phyloP scores from a whole-genome alignment of 2,797 vertebrate species.

The Podargus strigoides region DNA sequence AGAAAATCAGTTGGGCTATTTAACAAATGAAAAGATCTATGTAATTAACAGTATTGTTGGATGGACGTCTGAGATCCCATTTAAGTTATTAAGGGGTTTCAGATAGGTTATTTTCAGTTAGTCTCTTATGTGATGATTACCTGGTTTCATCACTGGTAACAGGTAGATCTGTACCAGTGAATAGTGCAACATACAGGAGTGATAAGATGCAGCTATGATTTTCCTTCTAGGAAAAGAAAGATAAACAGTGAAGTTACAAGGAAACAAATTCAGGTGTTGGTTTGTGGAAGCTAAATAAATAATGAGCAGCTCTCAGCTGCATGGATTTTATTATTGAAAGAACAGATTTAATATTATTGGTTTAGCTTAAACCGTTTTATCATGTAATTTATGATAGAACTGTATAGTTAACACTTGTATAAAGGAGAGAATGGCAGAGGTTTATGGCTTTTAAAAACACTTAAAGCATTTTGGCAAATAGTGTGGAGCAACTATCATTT shows the following conservation, averaged over 20 bases:
- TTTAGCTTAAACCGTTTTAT: not conserved
- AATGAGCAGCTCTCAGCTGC: not conserved
- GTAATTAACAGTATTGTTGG: not conserved
- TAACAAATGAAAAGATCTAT: not conserved
- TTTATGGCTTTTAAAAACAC: not conserved
- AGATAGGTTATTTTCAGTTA: not conserved
- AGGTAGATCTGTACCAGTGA: not conserved
- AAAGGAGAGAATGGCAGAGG: not conserved
- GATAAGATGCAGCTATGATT: not conserved
- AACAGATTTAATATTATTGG: not conserved
- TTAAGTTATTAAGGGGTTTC: not conserved
- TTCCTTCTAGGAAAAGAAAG: not conserved
- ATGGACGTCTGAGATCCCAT: not conserved
- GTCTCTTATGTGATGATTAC: not conserved
- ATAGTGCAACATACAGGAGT: not conserved
- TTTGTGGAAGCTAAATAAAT: constrained; percentile 30
- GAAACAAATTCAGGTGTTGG: constrained; percentile 7
- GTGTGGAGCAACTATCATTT: not conserved
- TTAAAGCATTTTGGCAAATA: not conserved
- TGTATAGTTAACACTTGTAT: not conserved
- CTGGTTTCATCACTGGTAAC: not conserved
- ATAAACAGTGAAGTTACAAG: not conserved
- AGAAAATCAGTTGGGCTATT: not conserved
- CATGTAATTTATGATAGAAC: constrained; percentile 20
- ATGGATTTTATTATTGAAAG: not conserved